Conservation (phyloP, 23 tunicate species). For the Trididemnum clinides region DNA sequence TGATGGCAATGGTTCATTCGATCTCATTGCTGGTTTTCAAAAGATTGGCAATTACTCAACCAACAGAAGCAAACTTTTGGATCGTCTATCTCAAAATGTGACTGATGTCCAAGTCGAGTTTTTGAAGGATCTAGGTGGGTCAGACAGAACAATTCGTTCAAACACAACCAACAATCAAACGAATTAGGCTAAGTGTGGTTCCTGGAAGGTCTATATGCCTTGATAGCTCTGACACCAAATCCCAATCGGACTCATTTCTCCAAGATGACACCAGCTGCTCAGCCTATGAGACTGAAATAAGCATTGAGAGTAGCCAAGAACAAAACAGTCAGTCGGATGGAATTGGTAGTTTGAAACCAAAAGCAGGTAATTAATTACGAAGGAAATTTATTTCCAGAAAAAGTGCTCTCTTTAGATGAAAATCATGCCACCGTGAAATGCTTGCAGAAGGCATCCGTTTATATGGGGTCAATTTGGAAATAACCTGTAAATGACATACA, state of each 20-base stretch:
- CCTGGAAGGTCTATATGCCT: slow-evolving; percentile 20
- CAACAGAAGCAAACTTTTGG: slow-evolving; percentile 1
- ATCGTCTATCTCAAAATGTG: neutral
- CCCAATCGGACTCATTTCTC: neutral
- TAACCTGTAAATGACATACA: neutral
- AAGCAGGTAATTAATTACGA: neutral
- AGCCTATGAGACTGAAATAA: neutral
- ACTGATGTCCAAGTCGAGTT: neutral
- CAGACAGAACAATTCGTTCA: neutral
- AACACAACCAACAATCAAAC: neutral
- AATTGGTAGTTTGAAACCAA: neutral
- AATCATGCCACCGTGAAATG: neutral
- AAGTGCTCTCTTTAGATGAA: neutral
- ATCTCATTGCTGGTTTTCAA: slow-evolving; percentile 26
- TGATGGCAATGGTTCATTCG: slow-evolving; percentile 10
- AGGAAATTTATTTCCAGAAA: neutral
- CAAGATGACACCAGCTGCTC: neutral
- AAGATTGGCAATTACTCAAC: neutral
- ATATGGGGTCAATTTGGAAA: neutral
- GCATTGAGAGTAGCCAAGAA: neutral
- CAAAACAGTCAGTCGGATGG: neutral
- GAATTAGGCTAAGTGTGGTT: neutral
- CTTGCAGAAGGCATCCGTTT: neutral
- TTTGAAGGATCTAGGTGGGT: neutral
- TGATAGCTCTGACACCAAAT: neutral